Conservation (phyloP, 2,113 vertebrate genomes). For the Rissa tridactyla region DNA sequence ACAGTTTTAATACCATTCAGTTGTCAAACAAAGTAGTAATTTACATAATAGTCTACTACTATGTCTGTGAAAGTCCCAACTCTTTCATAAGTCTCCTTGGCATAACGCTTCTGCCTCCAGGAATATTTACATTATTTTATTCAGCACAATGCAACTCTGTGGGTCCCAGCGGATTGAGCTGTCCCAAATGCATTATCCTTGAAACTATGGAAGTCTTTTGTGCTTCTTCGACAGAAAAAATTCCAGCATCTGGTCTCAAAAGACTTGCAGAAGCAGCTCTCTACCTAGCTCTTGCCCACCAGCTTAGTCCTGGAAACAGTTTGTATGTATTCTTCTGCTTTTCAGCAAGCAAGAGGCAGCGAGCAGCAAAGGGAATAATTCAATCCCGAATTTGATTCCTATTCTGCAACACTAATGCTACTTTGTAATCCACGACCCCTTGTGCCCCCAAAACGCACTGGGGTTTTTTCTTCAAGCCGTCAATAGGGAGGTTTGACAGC, state of each 20-base stretch:
- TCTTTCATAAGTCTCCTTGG: not conserved
- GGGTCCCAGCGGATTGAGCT: not conserved
- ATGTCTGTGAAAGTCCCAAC: not conserved
- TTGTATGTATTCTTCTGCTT: not conserved
- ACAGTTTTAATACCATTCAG: constrained; percentile 34
- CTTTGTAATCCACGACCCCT: not conserved
- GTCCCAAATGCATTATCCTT: not conserved
- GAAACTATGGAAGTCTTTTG: not conserved
- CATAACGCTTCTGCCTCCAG: not conserved
- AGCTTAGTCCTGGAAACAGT: not conserved
- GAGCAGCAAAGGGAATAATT: not conserved
- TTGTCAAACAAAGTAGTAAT: constrained; percentile 53
- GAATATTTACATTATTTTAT: constrained; percentile 23
- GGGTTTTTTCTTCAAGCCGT: not conserved
- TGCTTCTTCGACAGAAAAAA: not conserved
- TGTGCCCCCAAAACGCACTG: not conserved
- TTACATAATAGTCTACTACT: not conserved
- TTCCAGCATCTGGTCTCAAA: not conserved
- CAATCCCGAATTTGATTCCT: not conserved
- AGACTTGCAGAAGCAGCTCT: not conserved
- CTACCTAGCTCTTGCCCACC: not conserved
- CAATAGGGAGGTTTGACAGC: accelerated
- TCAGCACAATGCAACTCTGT: not conserved
- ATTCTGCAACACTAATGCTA: not conserved
- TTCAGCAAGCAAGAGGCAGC: not conserved